Evolutionary conservation across 2,888 invertebrate genomes (phyloP), one percentile per base, ranked within the genome.

Genomic region (Drosophila nigricruria): DNA sequence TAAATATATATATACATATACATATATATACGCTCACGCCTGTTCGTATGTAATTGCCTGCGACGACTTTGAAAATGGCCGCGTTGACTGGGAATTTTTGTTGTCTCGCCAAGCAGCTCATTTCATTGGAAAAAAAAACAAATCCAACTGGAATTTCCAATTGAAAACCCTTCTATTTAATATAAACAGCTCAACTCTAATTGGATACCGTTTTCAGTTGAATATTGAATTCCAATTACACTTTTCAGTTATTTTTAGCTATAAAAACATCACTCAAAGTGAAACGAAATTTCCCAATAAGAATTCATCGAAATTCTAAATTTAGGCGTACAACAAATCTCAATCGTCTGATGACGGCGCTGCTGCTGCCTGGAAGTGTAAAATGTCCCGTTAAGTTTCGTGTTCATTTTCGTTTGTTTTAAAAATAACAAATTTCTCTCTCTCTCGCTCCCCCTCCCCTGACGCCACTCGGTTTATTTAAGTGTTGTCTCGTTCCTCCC

Each of bases 101-200:
- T 18, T 47, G 30, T 16, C 43, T 62, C 25, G 32, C 10, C 38
- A n/a, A n/a, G n/a, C n/a, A n/a, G n/a, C n/a, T n/a, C n/a, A n/a
- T n/a, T n/a, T n/a, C n/a, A n/a, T n/a, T 65, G 62, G 64, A 88
- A 82, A 72, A 77, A 62, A 16, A 34, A n/a, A n/a, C n/a, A n/a
- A n/a, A n/a, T n/a, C n/a, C n/a, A 76, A 50, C n/a, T 49, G 60
- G 38, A 47, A 45, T 68, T 57, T 65, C 50, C 54, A 68, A 59
- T 45, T 30, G 40, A 57, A 62, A 12, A 18, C 40, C 38, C 10
- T 59, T 62, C 38, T 2, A 45, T 63, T 57, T 63, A 32, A n/a
- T 47, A 45, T 30, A 34, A 49, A 9, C 36, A 38, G n/a, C 1
- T 25, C n/a, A 18, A 12, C 5, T 25, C 30, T 52, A 47, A 58